A percentile compares a stretch with the other conserved stretches of the same genome.
Evolutionary conservation across 1,140 invertebrate genomes (phyloP).

Genomic region (Drosophila pachea): DNA sequence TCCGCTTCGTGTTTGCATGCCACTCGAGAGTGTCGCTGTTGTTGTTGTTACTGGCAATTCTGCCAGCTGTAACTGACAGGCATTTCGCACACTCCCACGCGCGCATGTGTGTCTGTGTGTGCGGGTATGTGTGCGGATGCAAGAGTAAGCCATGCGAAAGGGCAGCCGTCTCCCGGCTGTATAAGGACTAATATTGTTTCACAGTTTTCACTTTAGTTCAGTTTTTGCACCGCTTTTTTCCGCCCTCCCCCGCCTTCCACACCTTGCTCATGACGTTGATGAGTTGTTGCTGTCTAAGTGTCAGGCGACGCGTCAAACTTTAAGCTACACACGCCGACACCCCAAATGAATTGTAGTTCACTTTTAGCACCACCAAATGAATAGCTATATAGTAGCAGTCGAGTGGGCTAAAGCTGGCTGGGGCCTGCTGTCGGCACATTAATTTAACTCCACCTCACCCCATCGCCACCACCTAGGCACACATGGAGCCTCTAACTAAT

Average conservation of each 20-base stretch:
- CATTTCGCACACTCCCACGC: constrained; percentile 12
- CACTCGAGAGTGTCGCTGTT: constrained; percentile 5
- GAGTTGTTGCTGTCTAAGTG: constrained; percentile 77
- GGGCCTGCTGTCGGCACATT: constrained; percentile 61
- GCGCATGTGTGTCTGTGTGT: background rate
- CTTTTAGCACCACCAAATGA: background rate
- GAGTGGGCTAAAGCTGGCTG: constrained; percentile 2
- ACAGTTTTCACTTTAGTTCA: constrained; percentile 59
- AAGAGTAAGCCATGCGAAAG: constrained; percentile 51
- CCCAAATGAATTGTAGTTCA: constrained; percentile 63
- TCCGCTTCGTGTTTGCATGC: constrained; percentile 14
- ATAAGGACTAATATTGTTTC: constrained; percentile 67
- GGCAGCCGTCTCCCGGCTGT: constrained; percentile 12
- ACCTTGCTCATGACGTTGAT: constrained; percentile 67
- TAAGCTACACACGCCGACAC: constrained; percentile 73
- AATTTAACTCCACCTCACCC: constrained; percentile 41
- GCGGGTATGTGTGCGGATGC: constrained; percentile 30
- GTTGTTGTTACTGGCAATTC: too few species aligned
- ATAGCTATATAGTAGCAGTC: background rate
- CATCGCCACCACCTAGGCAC: background rate
- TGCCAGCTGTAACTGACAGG: constrained; percentile 19
- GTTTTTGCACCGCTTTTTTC: constrained; percentile 35
- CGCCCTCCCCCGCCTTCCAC: constrained; percentile 4
- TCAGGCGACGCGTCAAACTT: constrained; percentile 74
- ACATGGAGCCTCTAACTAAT: constrained; percentile 47